Conservation (phyloP, 2,797 vertebrate genomes). For the Sandelia bainsii region DNA sequence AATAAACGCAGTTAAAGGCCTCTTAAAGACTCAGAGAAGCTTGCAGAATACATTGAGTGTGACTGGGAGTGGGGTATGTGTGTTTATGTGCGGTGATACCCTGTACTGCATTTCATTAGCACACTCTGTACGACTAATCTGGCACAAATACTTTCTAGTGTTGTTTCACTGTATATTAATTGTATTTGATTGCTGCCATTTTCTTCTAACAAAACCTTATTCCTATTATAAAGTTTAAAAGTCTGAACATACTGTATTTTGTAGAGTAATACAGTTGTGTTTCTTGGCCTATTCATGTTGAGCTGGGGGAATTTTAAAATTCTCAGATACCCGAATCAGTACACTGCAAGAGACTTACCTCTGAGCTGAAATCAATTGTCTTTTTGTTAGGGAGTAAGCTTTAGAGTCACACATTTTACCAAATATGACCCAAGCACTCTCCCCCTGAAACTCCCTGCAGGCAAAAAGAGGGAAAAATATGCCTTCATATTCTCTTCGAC, state of each 20-base stretch:
- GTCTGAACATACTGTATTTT: conserved; percentile 39
- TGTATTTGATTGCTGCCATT: conserved; percentile 47
- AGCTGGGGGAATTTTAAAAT: conserved; percentile 59
- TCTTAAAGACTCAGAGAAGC: conserved; percentile 59
- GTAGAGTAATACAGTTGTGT: conserved; percentile 23
- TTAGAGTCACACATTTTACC: conserved; percentile 58
- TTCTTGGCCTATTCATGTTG: conserved; percentile 34
- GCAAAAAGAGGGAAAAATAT: conserved; percentile 14
- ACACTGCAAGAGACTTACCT: conserved; percentile 65
- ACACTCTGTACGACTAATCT: conserved; percentile 31
- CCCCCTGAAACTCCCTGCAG: conserved; percentile 45
- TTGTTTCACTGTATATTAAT: conserved; percentile 26
- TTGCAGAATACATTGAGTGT: conserved; percentile 51
- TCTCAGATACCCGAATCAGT: conserved; percentile 68
- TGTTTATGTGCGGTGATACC: conserved; percentile 52
- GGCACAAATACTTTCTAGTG: conserved; percentile 30
- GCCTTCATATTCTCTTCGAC: neutral
- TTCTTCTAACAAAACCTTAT: conserved; percentile 24
- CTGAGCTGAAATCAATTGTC: conserved; percentile 71
- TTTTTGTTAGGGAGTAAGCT: conserved; percentile 62
- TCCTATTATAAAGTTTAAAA: conserved; percentile 41
- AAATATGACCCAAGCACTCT: conserved; percentile 56
- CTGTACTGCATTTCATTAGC: conserved; percentile 47
- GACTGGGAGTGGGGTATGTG: conserved; percentile 14
- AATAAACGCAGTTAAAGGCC: conserved; percentile 72